These are phyloP conservation scores for Micromesistius poutassou DNA, from an alignment of 2,797 vertebrate species.

Conservation along the genomic window DNA sequence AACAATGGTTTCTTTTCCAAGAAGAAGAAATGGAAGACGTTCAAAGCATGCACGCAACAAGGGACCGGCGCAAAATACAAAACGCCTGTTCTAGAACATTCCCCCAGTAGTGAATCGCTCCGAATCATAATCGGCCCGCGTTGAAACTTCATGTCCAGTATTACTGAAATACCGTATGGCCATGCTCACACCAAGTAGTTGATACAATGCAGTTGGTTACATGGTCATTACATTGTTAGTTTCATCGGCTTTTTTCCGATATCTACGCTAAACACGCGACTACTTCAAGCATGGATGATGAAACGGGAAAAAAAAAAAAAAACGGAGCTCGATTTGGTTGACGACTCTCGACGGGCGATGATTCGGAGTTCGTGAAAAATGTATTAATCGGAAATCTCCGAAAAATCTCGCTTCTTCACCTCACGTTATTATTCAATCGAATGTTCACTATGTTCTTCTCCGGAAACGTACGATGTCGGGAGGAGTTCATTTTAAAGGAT, in stretches of 20 bases:
- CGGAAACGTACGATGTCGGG: conserved; percentile 11
- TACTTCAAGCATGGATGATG: neutral
- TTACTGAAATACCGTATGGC: conserved; percentile 10
- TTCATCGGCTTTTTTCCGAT: neutral
- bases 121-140: neutral
- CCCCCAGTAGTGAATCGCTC: conserved; percentile 3
- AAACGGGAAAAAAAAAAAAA: neutral
- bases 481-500: conserved; percentile 15
- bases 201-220: conserved; percentile 28
- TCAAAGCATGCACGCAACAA: conserved; percentile 39
- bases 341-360: neutral
- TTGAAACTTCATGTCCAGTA: conserved; percentile 1
- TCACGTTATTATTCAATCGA: neutral
- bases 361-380: neutral
- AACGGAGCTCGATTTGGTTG: neutral
- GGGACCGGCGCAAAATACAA: conserved; percentile 7
- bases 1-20: conserved; percentile 20
- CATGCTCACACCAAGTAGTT: conserved; percentile 15
- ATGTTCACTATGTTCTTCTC: conserved; percentile 12
- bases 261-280: conserved; percentile 14
- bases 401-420: neutral
- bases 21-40: conserved; percentile 58
- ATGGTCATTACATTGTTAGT: conserved; percentile 14
- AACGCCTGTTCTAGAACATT: neutral
- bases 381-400: neutral